Base-by-base conservation (phyloP, 2,113 vertebrate genomes). In the Caranx melampygus region DNA sequence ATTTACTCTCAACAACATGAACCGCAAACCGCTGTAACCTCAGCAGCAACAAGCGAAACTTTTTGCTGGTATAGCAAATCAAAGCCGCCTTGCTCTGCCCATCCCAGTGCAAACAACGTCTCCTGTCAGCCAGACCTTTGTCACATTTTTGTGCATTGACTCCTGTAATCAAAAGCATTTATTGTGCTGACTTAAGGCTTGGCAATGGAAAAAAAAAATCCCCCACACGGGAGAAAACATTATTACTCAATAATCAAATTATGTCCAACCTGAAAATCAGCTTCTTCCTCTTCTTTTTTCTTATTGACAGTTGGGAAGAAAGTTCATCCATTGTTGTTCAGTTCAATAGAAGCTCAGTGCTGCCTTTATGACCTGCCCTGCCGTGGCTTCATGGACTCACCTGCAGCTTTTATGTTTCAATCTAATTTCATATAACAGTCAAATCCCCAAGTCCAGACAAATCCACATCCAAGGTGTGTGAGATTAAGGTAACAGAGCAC, bases 21-120 rank as follows among this genome's bases (percentile, higher is more conserved):
- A 67, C 72, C 68, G 67, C 78, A 73, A 49, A 40, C 75, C 80
- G 37, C 83, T 20, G 7, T 3, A 13, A 80, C 75, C 64, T 61
- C 58, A 81, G 64, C 20, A 34, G 54, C 12, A 11, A 54, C n/a
- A 0, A 62, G 2, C 57, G 59, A 75, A 20, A 44, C 54, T 13
- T 26, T 44, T 49, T n/a, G 72, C 16, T 21, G 18, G 21, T 15
- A 21, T 42, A 42, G 40, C 1, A 20, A 26, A 54, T 16, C 1
- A 5, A 0, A 66, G 37, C 3, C 5, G 6, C 26, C 15, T 37
- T 4, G 21, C 47, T 47, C 51, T 63, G 13, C 31, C 44, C 2
- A 13, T 35, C 47, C 61, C 21, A 11, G 12, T 15, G 35, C 10
- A 47, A 57, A 69, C 0, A 44, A 0, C 35, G 45, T 45, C 15